Evolutionary conservation across 2,113 vertebrate species (phyloP).

Genomic region (Menidia beryllina): DNA sequence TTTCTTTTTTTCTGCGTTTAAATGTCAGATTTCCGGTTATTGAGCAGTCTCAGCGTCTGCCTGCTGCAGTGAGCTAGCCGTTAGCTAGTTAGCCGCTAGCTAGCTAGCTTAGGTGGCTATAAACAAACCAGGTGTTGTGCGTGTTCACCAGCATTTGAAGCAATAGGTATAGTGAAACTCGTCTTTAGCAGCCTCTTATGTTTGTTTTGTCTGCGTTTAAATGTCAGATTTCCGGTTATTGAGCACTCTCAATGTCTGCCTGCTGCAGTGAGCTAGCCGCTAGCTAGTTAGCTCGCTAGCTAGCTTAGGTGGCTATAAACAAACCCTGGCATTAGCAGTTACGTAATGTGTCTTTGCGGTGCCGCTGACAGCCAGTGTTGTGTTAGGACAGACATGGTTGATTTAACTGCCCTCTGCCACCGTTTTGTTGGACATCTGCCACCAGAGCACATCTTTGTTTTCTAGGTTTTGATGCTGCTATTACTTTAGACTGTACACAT

Average conservation of each 20-base stretch:
- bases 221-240: background rate
- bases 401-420: background rate
- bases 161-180: constrained; percentile 86
- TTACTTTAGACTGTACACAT: constrained; percentile 17
- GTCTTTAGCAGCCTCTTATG: rapidly evolving
- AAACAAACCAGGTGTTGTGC: constrained; percentile 87
- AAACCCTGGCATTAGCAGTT: constrained; percentile 71
- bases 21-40: background rate
- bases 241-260: background rate
- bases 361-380: background rate
- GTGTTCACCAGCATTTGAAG: constrained; percentile 90
- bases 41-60: background rate
- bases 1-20: background rate
- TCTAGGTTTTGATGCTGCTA: constrained; percentile 44
- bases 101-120: constrained; percentile 66
- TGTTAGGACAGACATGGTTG: background rate
- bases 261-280: constrained; percentile 44
- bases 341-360: constrained; percentile 66
- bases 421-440: constrained; percentile 1
- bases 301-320: constrained; percentile 72
- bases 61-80: constrained; percentile 43
- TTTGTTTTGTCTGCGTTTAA: background rate
- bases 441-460: background rate
- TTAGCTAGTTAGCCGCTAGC: too few species aligned
- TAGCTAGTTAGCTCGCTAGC: constrained; percentile 59